These are phyloP conservation scores for Glaucopsyche alexis DNA, from an alignment of 2,888 invertebrate genomes.

Conservation along the genomic window DNA sequence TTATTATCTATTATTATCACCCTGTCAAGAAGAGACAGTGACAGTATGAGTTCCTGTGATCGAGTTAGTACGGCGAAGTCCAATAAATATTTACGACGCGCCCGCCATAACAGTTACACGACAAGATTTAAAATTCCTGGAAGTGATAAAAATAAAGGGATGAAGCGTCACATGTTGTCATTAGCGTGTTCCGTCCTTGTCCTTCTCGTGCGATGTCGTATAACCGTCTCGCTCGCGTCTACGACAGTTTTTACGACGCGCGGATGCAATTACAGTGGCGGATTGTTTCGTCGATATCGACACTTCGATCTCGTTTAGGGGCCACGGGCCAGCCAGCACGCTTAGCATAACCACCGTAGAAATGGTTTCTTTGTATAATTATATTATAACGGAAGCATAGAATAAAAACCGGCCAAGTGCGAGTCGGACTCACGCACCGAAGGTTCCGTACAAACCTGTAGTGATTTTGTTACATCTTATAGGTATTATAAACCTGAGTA, in stretches of 20 bases:
- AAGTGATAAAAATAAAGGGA: conserved; percentile 56
- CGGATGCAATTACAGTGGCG: conserved; percentile 21
- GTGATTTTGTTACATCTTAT: no score
- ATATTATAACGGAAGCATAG: no score
- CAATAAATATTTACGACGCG: conserved; percentile 20
- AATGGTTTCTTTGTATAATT: no score
- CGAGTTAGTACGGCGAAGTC: conserved; percentile 2
- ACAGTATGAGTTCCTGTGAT: background rate
- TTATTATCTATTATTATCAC: no score
- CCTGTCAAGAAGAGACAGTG: background rate
- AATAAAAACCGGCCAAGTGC: no score
- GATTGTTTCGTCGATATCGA: conserved; percentile 6
- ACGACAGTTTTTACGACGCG: conserved; percentile 32
- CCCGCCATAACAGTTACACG: conserved; percentile 16
- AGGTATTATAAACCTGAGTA: no score
- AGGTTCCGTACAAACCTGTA: no score
- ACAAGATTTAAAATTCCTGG: conserved; percentile 47
- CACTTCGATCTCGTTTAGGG: background rate
- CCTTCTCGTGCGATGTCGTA: conserved; percentile 29
- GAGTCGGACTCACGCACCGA: no score
- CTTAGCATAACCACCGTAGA: no score
- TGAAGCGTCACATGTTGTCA: conserved; percentile 50
- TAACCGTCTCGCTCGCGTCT: conserved; percentile 34
- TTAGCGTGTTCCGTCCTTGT: conserved; percentile 41
- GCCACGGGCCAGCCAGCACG: background rate